Base-by-base conservation (phyloP, 2,113 vertebrate species). In the Scatophagus argus region DNA sequence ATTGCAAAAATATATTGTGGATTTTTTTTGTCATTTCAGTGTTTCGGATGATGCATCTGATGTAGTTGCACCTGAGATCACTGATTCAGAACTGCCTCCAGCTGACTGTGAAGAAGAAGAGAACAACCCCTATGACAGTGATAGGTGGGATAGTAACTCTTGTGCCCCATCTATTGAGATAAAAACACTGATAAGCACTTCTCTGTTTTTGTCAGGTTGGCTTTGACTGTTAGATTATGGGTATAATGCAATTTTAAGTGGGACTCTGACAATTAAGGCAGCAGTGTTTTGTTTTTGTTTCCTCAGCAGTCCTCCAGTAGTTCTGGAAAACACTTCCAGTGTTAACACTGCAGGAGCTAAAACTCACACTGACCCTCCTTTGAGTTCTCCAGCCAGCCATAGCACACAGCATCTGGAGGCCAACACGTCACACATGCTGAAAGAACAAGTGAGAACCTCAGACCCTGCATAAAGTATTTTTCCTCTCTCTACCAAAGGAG, bases 71-170 rank as follows among this genome's bases (percentile, higher is more conserved):
- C 79, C 88, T 83, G 94, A 94, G 81, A 86, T 94, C 84, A 83
- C 65, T 87, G 95, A 96, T 82, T 83, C 88, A 66, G 96, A 96
- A 73, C 65, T 59, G 1, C 69, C 86, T 63, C 68, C 79, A 41
- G 58, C 73, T 82, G 95, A 96, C 90, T 99, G 97, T 93, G 96
- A 96, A 80, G 94, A 93, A 88, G 95, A 92, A 85, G 94, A 95
- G 47, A 86, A 93, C 39, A 95, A 95, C 74, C 90, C 95, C 23
- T 97, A 95, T 90, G 94, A 95, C 72, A 88, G 72, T 74, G 92
- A 94, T 36, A 96, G 96, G 97, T 98, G 81, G 69, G 95, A 92
- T 1, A 17, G 38, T 8, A 31, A 19, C 23, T 43, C 8, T 8
- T 66, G 21, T 31, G 4, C 7, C 47, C 38, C 55, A 13, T 25